Base-by-base conservation (phyloP, 1,140 invertebrate genomes). In the Drosophila nigromelanica region DNA sequence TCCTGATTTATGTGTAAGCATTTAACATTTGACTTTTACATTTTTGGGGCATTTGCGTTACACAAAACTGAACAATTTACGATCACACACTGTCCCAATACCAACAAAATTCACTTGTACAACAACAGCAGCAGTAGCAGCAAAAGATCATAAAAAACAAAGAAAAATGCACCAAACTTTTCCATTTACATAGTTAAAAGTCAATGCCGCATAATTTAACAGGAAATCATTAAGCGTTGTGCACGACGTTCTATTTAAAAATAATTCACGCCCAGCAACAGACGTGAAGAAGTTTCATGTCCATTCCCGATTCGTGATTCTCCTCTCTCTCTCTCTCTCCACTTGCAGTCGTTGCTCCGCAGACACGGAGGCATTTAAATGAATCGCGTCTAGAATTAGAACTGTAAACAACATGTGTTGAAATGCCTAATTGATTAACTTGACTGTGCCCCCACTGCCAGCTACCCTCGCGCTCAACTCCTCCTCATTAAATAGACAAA, bases 361-460 rank as follows among this genome's bases (percentile, higher is more conserved):
- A 87, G 82, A 87, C 82, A 71, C 39, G 21, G 63, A 63, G 82
- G 82, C 82, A 89, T 86, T 81, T 81, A 69, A 82, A 78, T 76
- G 82, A 76, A 87, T 73, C 58, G 68, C 76, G 64, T 62, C 64
- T 69, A 73, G 79, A 89, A 89, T 89, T 83, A 89, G 83, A 89
- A 89, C 83, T 83, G 83, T 89, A 89, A 89, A 89, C 83, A 89
- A 83, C 83, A 89, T 89, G 83, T 89, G 83, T 83, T 89, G 79
- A 89, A 89, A 83, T 89, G 80, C 63, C 79, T 89, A 89, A 89
- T 89, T 89, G 83, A 89, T 89, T 83, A 85, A 89, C 83, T 87
- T 83, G 82, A 67, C 60, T 14, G 15, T 62, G 27, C 50, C 45
- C 47, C 47, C 6, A 4, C 14, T 18, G 11, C 11, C 35, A 7